Base-by-base conservation (phyloP, 92 coral and sea anemone genomes). In the Umimayanthus kanabou region DNA sequence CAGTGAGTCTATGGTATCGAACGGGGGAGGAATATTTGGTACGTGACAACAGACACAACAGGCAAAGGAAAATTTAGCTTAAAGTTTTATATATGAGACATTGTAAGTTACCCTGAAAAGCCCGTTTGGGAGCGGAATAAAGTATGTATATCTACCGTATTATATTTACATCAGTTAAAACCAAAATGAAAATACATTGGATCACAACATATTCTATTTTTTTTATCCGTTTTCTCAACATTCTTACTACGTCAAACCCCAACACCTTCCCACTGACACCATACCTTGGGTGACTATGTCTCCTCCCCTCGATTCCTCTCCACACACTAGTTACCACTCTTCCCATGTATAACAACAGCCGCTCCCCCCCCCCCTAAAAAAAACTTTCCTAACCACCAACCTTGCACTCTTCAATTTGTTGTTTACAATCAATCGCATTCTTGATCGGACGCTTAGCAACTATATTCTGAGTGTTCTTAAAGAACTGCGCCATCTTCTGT, bases 331-430 rank as follows among this genome's bases (percentile, higher is more conserved):
- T 5, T 14, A 61, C 6, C 26, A 20, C 26, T 61, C 69, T 61
- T 61, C 25, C 69, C 26, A 18, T 20, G 25, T 57, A 20, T 2
- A 20, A 61, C 26, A 1, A 18, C 69, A 61, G 26, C 25, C 26
- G 26, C 69, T 1, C 69, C 6, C 26, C 69, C 69, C 69, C 0
- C 26, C 26, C 67, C 39, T 23, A n/a, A 67, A 3, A n/a, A 28
- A 9, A 69, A 69, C 10, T 26, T 14, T 16, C 53, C 16, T 33
- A 4, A 14, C 49, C 20, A 83, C 87, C 30, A 43, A 95, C 98
- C 96, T 91, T 85, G 89, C 98, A 95, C 43, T 94, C 95, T 43
- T 92, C 98, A 5, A 97, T 93, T 73, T 97, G 99, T 26, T 94
- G 90, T 73, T 90, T 92, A 86, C 98, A 94, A 61, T 97, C 98